phyloP scores from a whole-genome alignment of 2,113 vertebrate genomes.

The Regulus satrapa region DNA sequence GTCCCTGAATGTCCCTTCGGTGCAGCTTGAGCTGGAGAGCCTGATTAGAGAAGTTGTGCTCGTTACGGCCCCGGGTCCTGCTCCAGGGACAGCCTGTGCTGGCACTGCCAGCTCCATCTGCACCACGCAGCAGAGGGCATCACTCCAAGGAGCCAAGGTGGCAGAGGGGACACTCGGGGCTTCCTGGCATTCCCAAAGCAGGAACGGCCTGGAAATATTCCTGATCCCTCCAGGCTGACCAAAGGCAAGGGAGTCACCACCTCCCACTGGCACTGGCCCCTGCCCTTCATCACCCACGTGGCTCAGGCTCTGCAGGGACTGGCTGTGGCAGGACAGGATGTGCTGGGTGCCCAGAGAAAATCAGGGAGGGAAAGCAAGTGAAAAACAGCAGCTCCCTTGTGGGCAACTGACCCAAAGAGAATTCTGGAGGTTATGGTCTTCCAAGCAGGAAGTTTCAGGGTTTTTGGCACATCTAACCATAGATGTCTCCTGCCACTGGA shows the following conservation, averaged over 20 bases:
- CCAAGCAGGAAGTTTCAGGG: background rate
- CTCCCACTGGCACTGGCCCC: background rate
- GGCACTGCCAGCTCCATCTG: background rate
- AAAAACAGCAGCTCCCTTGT: background rate
- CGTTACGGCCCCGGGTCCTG: background rate
- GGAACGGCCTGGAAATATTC: background rate
- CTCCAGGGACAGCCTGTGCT: conserved; percentile 8
- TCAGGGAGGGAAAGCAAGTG: background rate
- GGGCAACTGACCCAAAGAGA: background rate
- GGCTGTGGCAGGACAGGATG: background rate
- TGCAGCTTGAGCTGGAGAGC: background rate
- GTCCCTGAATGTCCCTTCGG: background rate
- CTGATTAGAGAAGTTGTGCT: background rate
- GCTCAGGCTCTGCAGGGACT: background rate
- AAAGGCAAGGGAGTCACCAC: background rate
- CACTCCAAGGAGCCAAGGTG: background rate
- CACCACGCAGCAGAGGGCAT: background rate
- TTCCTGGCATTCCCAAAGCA: conserved; percentile 24
- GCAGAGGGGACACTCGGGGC: background rate
- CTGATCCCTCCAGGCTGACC: background rate
- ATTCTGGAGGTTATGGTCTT: background rate
- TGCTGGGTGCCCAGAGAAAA: background rate
- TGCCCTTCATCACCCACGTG: background rate
- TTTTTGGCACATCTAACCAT: background rate
- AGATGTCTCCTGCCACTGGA: background rate